These are phyloP conservation scores for Ceratina japonica DNA, from an alignment of 1,140 invertebrate species.

Conservation along the genomic window DNA sequence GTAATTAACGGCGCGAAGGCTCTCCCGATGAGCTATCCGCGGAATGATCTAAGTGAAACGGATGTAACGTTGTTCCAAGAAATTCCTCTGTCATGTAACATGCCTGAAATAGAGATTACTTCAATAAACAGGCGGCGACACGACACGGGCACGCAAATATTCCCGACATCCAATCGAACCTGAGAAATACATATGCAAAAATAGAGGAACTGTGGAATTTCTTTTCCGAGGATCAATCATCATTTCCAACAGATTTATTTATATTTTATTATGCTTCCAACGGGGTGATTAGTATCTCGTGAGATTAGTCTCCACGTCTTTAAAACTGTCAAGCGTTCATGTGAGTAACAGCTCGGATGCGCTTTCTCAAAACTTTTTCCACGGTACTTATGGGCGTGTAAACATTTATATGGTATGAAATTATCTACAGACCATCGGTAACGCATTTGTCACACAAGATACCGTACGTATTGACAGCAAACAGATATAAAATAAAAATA, in stretches of 20 bases:
- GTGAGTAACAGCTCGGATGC: neutral
- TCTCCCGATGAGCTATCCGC: conserved; percentile 16
- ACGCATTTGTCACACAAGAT: neutral
- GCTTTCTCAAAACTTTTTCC: neutral
- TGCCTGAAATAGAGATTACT: conserved; percentile 50
- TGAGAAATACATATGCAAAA: neutral
- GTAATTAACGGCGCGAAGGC: conserved; percentile 4
- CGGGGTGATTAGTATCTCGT: neutral
- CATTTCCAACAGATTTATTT: neutral
- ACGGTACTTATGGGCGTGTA: neutral
- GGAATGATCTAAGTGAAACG: conserved; percentile 47
- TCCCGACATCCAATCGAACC: neutral
- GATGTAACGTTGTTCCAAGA: conserved; percentile 50
- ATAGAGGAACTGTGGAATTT: neutral
- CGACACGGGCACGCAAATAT: neutral
- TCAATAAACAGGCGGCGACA: conserved; percentile 29
- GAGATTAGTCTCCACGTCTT: neutral
- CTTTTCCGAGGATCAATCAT: neutral
- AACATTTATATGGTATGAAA: conserved; percentile 11
- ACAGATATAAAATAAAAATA: neutral
- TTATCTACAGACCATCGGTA: neutral
- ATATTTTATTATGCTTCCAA: too few relatives aligned
- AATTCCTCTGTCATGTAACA: conserved; percentile 47
- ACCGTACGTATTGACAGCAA: neutral
- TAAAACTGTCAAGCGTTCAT: neutral